Conservation (phyloP, 2,113 vertebrate species). For the Xiphophorus couchianus region DNA sequence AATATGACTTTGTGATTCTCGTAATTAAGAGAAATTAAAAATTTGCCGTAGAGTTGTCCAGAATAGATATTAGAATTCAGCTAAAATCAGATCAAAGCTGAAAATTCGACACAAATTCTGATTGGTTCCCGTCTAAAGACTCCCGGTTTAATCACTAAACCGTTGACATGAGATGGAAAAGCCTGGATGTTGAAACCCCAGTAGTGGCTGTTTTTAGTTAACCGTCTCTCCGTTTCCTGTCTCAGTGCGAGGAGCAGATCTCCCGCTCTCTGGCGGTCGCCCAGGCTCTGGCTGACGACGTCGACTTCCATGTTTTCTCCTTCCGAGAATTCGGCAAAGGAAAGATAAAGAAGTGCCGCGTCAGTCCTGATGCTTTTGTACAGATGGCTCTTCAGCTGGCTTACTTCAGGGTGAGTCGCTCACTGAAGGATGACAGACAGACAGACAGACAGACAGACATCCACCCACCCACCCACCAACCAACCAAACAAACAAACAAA, state of each 20-base stretch:
- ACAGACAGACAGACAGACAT: neutral
- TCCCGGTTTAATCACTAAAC: neutral
- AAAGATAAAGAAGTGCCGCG: conserved; percentile 87
- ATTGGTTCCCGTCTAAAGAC: neutral
- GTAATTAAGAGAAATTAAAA: no score
- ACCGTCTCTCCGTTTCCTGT: conserved; percentile 7
- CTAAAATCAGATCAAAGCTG: neutral
- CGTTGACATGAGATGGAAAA: neutral
- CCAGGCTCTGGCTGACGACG: conserved; percentile 84
- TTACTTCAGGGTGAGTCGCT: conserved; percentile 86
- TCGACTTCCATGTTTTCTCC: conserved; percentile 87
- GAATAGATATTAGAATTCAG: no score
- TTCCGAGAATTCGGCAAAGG: conserved; percentile 91
- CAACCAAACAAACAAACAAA: no score
- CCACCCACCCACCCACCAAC: no score
- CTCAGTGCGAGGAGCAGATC: conserved; percentile 78
- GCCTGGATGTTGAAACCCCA: neutral
- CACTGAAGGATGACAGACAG: neutral
- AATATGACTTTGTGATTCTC: no score
- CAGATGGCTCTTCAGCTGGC: conserved; percentile 94
- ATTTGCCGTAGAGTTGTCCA: no score
- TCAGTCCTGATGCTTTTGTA: conserved; percentile 93
- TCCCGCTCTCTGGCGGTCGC: conserved; percentile 84
- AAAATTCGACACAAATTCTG: no score
- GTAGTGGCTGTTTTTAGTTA: neutral